Evolutionary conservation across 2,113 vertebrate species (phyloP).

Genomic region (Odontesthes bonariensis): DNA sequence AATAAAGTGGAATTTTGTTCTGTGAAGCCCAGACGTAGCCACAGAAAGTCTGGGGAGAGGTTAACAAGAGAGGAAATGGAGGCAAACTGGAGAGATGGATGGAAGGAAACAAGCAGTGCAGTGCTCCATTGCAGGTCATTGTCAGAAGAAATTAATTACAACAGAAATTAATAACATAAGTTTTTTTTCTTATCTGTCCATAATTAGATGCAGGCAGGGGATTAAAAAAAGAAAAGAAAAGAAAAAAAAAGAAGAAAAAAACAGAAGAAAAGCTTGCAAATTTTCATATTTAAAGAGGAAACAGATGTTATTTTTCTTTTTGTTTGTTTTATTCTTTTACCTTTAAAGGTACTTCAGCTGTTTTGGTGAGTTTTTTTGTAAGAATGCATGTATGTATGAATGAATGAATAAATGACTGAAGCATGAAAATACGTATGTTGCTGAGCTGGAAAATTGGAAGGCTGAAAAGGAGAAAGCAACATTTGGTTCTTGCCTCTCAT

Average conservation of each 20-base stretch:
- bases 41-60: constrained; percentile 6
- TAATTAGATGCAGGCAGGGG: too few species aligned
- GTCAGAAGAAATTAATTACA: neutral
- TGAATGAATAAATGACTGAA: too few species aligned
- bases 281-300: too few species aligned
- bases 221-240: too few species aligned
- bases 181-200: neutral
- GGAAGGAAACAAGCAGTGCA: constrained; percentile 7
- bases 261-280: too few species aligned
- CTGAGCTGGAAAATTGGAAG: constrained; percentile 34
- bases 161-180: neutral
- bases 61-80: neutral
- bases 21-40: neutral
- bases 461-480: constrained; percentile 12
- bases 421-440: too few species aligned
- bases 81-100: neutral
- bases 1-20: constrained; percentile 2
- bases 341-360: too few species aligned
- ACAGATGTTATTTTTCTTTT: too few species aligned
- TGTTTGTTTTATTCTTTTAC: too few species aligned
- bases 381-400: too few species aligned
- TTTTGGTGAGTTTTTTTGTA: too few species aligned
- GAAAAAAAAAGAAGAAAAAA: too few species aligned
- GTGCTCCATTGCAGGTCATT: neutral
- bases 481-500: constrained; percentile 56